Evolutionary conservation across 2,113 vertebrate species (phyloP).

Genomic region (Ancistrus triradiatus): DNA sequence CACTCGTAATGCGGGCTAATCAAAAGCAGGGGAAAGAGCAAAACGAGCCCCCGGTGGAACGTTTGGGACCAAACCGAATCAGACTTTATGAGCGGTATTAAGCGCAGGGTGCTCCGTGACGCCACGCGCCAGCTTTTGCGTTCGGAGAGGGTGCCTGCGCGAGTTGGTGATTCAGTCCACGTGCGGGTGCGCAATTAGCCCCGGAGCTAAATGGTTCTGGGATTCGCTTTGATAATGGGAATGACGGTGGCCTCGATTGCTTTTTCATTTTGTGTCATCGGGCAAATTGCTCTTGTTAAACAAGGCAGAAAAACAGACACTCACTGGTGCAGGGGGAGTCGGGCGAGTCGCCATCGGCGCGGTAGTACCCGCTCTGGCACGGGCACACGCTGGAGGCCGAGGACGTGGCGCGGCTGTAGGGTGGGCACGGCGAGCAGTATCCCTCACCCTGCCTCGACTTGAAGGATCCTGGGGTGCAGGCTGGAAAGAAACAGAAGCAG

Average conservation of each 20-base stretch:
- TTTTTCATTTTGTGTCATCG: constrained; percentile 27
- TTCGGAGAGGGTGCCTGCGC: not conserved
- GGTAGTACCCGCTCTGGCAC: constrained; percentile 86
- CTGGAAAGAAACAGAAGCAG: constrained; percentile 57
- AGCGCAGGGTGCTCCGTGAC: constrained; percentile 6
- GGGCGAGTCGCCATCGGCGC: constrained; percentile 83
- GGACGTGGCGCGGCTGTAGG: constrained; percentile 83
- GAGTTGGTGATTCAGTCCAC: constrained; percentile 29
- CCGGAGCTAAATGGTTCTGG: constrained; percentile 12
- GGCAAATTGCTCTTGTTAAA: constrained; percentile 25
- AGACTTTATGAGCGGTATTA: constrained; percentile 15
- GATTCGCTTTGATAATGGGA: constrained; percentile 20
- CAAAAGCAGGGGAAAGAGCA: constrained; percentile 38
- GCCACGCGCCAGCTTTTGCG: not conserved
- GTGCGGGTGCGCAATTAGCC: constrained; percentile 25
- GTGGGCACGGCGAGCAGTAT: constrained; percentile 83
- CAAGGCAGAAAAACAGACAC: constrained; percentile 44
- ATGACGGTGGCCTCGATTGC: constrained; percentile 25
- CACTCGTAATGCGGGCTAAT: constrained; percentile 37
- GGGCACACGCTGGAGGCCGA: constrained; percentile 83
- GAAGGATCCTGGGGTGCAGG: constrained; percentile 84
- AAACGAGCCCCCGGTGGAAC: constrained; percentile 10
- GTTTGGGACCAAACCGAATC: constrained; percentile 9
- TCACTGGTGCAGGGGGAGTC: constrained; percentile 93
- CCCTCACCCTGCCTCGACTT: constrained; percentile 92